Conservation (phyloP, 2,888 invertebrate species). For the Drosophila meridionalis region DNA sequence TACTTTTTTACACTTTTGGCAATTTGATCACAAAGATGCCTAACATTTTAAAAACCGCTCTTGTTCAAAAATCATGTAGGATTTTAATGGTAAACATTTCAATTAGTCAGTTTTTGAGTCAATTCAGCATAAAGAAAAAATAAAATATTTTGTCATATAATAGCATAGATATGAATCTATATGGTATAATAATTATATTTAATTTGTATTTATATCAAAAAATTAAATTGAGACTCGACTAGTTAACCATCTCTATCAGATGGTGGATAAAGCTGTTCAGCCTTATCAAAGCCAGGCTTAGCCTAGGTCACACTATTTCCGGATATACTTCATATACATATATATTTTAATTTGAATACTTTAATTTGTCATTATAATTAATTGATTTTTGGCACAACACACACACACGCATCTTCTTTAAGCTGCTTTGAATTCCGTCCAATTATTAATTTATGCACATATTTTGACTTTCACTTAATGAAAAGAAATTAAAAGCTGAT, state of each 20-base stretch:
- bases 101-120: no score
- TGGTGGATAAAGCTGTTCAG: neutral
- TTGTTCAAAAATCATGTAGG: no score
- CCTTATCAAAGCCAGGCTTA: neutral
- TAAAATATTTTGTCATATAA: no score
- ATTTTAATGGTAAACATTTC: no score
- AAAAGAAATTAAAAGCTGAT: conserved; percentile 43
- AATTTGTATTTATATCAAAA: neutral
- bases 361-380: neutral
- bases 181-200: neutral
- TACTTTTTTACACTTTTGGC: no score
- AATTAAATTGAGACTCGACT: no score
- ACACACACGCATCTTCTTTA: neutral
- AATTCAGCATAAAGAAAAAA: no score
- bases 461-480: conserved; percentile 66
- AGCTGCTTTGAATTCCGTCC: conserved; percentile 12
- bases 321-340: neutral
- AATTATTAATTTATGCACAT: conserved; percentile 69
- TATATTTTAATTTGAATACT: neutral
- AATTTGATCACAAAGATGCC: no score
- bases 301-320: no score
- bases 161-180: neutral
- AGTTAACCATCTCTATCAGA: neutral
- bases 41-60: no score
- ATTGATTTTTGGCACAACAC: conserved; percentile 18